phyloP scores from a whole-genome alignment of 37 sponge, comb jelly and placozoan genomes.

The Hormiphora californensis region DNA sequence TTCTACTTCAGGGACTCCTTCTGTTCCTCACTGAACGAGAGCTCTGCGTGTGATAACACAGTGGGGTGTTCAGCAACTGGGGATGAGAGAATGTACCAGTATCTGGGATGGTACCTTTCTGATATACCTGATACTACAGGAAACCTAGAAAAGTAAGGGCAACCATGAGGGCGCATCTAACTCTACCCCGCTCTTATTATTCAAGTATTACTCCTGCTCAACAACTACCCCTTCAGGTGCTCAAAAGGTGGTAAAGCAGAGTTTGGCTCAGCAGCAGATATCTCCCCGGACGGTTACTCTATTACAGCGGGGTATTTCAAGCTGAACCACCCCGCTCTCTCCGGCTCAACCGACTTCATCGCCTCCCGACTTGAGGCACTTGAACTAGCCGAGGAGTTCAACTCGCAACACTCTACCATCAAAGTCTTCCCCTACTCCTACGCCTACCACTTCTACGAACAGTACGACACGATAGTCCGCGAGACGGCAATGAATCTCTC shows the following conservation, averaged over 20 bases:
- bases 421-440: slow-evolving; percentile 39
- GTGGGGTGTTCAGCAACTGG: too few relatives aligned
- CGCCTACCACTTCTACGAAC: slow-evolving; percentile 93
- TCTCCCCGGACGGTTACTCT: neutral
- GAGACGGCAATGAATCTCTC: slow-evolving; percentile 69
- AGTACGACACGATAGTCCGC: slow-evolving; percentile 68
- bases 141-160: too few relatives aligned
- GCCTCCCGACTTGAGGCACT: neutral
- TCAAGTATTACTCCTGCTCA: too few relatives aligned
- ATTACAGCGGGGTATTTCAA: neutral
- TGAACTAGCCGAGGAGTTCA: neutral
- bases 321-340: neutral
- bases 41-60: too few relatives aligned
- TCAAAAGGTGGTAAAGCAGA: neutral
- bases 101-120: neutral
- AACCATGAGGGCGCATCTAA: too few relatives aligned
- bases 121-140: neutral
- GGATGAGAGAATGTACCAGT: neutral
- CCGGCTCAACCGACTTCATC: slow-evolving; percentile 1
- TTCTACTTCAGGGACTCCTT: too few relatives aligned
- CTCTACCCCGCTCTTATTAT: too few relatives aligned
- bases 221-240: neutral
- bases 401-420: neutral
- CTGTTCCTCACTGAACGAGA: too few relatives aligned
- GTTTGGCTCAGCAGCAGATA: neutral